A percentile compares a stretch with the other conserved stretches of the same genome.
These are phyloP conservation scores for Scaptomyza caliginosa DNA, from an alignment of 2,888 invertebrate species.

Conservation along the genomic window DNA sequence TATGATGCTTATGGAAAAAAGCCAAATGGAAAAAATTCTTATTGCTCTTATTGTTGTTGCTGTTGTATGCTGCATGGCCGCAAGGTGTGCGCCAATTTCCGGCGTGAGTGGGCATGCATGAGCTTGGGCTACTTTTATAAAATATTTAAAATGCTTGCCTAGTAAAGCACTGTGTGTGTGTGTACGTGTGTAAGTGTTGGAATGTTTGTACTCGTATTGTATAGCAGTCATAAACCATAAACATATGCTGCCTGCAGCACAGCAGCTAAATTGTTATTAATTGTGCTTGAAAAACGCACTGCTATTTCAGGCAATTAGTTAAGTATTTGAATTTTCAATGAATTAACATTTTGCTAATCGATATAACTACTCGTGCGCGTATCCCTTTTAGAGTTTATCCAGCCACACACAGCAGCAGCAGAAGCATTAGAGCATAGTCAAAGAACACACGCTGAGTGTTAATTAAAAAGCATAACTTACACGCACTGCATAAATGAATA, in stretches of 20 bases:
- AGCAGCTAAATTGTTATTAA: conserved; percentile 54
- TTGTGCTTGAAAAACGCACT: conserved; percentile 29
- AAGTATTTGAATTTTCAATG: neutral
- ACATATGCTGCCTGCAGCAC: conserved; percentile 48
- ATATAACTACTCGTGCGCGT: conserved; percentile 11
- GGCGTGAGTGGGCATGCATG: conserved; percentile 56
- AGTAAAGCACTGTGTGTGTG: conserved; percentile 2
- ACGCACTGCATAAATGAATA: conserved; percentile 33
- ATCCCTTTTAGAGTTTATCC: conserved; percentile 10
- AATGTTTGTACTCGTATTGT: neutral
- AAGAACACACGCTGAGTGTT: conserved; percentile 9
- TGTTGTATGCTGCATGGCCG: conserved; percentile 66
- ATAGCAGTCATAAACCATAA: conserved; percentile 8
- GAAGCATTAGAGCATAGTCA: neutral
- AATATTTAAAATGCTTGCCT: conserved; percentile 49
- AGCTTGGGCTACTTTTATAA: conserved; percentile 26
- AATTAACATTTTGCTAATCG: conserved; percentile 1
- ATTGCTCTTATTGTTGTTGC: neutral
- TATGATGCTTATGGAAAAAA: conserved; percentile 51
- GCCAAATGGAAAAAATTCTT: conserved; percentile 9
- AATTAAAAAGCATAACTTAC: conserved; percentile 38
- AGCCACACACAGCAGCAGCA: neutral
- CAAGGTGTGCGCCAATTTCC: conserved; percentile 80
- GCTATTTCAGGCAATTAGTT: conserved; percentile 7
- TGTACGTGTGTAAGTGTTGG: neutral